Percentiles rank a stretch among this genome's conserved stretches.
phyloP scores from a whole-genome alignment of 2,797 vertebrate species.

The Diplodus sargus region DNA sequence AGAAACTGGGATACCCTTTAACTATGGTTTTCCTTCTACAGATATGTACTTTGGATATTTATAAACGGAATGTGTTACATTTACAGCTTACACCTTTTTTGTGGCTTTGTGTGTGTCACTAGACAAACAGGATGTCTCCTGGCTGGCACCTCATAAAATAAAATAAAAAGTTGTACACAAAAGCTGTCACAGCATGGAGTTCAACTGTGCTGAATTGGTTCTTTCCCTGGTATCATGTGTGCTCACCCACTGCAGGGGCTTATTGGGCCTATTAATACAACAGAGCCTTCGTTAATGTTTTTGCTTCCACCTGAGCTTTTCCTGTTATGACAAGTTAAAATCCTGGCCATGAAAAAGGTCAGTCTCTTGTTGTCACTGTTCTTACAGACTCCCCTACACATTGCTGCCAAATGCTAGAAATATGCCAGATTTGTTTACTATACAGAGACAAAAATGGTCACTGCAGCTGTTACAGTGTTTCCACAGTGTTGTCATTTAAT shows the following conservation, averaged over 20 bases:
- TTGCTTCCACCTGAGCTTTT: not conserved
- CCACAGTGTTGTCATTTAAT: not conserved
- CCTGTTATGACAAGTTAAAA: not conserved
- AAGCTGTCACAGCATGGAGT: too few species aligned
- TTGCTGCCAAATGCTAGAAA: not conserved
- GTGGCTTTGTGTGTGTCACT: too few species aligned
- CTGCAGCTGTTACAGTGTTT: not conserved
- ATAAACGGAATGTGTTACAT: too few species aligned
- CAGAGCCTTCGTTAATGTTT: not conserved
- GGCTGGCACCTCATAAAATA: too few species aligned
- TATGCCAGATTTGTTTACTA: not conserved
- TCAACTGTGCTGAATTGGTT: too few species aligned
- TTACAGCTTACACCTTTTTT: too few species aligned
- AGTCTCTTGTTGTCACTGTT: not conserved
- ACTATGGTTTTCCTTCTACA: too few species aligned
- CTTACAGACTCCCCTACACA: not conserved
- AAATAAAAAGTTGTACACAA: too few species aligned
- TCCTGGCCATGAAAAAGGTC: not conserved
- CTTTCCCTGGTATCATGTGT: not conserved
- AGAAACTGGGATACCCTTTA: too few species aligned
- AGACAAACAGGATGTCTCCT: too few species aligned
- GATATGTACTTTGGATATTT: too few species aligned
- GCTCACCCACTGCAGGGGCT: not conserved
- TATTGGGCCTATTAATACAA: not conserved
- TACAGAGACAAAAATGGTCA: too few species aligned